A percentile compares a stretch with the other conserved stretches of the same genome.
Evolutionary conservation across 2,888 invertebrate species (phyloP).

Genomic region (Caradrina clavipalpis): DNA sequence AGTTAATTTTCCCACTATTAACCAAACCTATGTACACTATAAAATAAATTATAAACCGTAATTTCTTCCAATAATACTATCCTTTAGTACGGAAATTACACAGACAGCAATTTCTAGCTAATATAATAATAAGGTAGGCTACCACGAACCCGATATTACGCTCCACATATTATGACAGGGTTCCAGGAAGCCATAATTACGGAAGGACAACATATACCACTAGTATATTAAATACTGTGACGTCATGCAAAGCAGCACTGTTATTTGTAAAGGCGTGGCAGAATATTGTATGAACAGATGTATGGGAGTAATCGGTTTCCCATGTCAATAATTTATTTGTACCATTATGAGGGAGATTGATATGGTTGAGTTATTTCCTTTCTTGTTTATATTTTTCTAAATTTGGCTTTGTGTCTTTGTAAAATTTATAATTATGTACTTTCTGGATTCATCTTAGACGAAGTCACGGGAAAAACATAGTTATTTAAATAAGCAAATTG

Average conservation of each 20-base stretch:
- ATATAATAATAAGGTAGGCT: conserved; percentile 16
- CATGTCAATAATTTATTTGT: conserved; percentile 37
- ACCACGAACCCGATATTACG: neutral
- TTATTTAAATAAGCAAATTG: too few species aligned
- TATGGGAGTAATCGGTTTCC: conserved; percentile 30
- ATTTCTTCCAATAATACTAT: neutral
- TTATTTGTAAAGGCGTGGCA: conserved; percentile 53
- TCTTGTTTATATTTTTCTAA: neutral
- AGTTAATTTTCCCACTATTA: too few species aligned
- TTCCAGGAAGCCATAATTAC: conserved; percentile 34
- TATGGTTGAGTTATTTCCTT: neutral
- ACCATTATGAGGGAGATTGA: neutral
- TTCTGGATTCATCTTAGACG: too few species aligned
- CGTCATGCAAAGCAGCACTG: conserved; percentile 17
- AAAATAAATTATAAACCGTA: neutral
- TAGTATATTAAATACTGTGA: conserved; percentile 32
- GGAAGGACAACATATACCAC: conserved; percentile 1
- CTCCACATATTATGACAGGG: conserved; percentile 35
- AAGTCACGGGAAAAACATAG: too few species aligned
- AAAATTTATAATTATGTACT: too few species aligned
- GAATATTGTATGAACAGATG: conserved; percentile 44
- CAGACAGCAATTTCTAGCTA: conserved; percentile 14
- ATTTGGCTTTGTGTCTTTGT: too few species aligned
- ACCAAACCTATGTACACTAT: too few species aligned
- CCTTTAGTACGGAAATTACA: conserved; percentile 12